Evolutionary conservation across 2,888 invertebrate genomes (phyloP).

Genomic region (Bursaphelenchus okinawaensis): DNA sequence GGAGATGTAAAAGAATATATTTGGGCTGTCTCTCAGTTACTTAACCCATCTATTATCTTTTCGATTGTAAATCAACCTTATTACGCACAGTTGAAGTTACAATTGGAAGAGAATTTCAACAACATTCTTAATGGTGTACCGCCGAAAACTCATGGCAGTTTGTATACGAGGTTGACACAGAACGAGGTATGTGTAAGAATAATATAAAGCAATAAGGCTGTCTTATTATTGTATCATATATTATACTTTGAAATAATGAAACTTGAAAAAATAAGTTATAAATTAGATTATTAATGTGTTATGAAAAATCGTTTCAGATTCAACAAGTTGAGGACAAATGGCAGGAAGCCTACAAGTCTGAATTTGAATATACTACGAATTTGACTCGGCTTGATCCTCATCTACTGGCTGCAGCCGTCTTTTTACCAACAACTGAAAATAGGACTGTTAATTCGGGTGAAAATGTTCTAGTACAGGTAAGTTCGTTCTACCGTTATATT

Average conservation of each 20-base stretch:
- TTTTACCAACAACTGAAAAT: not conserved
- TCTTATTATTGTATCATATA: not conserved
- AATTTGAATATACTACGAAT: conserved; percentile 7
- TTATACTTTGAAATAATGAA: no score
- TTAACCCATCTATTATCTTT: conserved; percentile 7
- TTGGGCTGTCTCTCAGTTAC: conserved; percentile 21
- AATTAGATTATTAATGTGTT: no score
- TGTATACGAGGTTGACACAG: not conserved
- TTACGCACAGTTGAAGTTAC: not conserved
- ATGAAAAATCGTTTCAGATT: conserved; percentile 10
- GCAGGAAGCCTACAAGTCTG: not conserved
- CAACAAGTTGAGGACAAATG: not conserved
- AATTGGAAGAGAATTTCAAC: not conserved
- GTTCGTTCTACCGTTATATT: not conserved
- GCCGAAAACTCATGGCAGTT: not conserved
- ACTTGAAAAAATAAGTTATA: no score
- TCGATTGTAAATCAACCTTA: not conserved
- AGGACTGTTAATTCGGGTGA: not conserved
- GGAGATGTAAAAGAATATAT: conserved; percentile 26
- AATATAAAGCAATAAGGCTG: no score
- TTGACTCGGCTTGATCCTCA: conserved; percentile 7
- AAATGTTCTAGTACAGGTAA: conserved; percentile 3
- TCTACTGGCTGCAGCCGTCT: not conserved
- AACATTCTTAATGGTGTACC: not conserved
- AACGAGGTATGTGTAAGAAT: not conserved